A percentile compares a stretch with the other conserved stretches of the same genome.
These are phyloP conservation scores for Panthera leo DNA, from an alignment of 2,113 vertebrate species.

Conservation along the genomic window DNA sequence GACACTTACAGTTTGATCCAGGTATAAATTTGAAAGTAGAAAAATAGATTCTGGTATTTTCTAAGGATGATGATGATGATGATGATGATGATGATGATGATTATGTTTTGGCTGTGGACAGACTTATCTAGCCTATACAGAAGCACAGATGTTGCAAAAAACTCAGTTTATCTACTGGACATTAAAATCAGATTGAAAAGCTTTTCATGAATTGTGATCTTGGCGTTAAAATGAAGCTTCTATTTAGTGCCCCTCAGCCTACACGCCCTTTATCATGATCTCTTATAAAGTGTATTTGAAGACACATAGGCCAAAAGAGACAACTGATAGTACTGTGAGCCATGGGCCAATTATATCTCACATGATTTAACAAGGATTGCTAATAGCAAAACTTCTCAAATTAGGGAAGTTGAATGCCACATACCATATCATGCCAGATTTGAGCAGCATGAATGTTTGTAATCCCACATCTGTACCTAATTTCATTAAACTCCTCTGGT, in stretches of 20 bases:
- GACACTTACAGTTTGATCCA: slow-evolving; percentile 69
- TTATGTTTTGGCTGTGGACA: slow-evolving; percentile 53
- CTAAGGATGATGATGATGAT: background rate
- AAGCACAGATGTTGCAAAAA: slow-evolving; percentile 47
- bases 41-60: slow-evolving; percentile 68
- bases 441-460: background rate
- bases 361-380: background rate
- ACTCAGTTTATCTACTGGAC: background rate
- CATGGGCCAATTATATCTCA: background rate
- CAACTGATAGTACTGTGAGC: background rate
- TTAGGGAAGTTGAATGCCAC: background rate
- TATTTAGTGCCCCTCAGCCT: background rate
- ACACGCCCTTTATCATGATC: background rate
- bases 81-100: no score
- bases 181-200: slow-evolving; percentile 44
- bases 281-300: slow-evolving; percentile 4
- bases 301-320: background rate
- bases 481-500: slow-evolving; percentile 37
- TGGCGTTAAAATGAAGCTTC: background rate
- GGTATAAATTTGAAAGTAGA: slow-evolving; percentile 70
- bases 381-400: background rate
- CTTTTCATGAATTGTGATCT: background rate
- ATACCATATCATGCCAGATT: background rate
- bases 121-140: slow-evolving; percentile 5
- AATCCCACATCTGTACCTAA: slow-evolving; percentile 18